Percentiles rank a stretch among this genome's conserved stretches.
Evolutionary conservation across 1,140 invertebrate species (phyloP).

Genomic region (Melipona quadrifasciata): DNA sequence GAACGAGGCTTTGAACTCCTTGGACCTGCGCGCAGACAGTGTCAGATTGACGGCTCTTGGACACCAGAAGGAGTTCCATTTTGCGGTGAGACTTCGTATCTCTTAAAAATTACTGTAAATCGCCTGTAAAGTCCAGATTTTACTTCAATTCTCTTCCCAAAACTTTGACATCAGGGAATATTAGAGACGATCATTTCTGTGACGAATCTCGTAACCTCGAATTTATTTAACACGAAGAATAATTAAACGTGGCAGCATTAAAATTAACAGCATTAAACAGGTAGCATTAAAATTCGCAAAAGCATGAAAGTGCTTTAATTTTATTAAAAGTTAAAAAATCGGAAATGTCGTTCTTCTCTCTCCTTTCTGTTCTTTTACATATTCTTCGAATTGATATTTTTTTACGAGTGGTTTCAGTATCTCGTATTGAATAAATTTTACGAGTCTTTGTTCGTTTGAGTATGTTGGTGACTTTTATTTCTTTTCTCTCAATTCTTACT

Average conservation of each 20-base stretch:
- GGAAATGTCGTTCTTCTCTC: neutral
- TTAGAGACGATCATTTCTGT: no score
- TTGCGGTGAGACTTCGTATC: slow-evolving; percentile 89
- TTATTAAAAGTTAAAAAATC: neutral
- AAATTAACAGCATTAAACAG: no score
- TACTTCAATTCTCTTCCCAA: no score
- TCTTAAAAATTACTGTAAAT: neutral
- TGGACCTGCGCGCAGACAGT: slow-evolving; percentile 91
- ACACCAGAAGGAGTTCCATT: slow-evolving; percentile 95
- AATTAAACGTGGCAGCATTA: no score
- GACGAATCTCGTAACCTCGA: no score
- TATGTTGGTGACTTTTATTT: neutral
- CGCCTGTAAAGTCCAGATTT: no score
- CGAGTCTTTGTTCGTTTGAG: neutral
- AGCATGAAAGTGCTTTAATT: neutral
- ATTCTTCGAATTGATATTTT: neutral
- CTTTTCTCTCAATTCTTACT: neutral
- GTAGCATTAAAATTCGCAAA: no score
- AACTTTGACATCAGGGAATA: no score
- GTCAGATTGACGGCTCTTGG: slow-evolving; percentile 90
- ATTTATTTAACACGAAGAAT: no score
- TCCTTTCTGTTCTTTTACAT: no score
- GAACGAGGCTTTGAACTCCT: slow-evolving; percentile 95
- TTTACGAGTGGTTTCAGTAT: neutral
- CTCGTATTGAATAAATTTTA: neutral